Evolutionary conservation across 2,113 vertebrate genomes (phyloP), one percentile per base, ranked within the genome.

Genomic region (Gorsachius goisagi): DNA sequence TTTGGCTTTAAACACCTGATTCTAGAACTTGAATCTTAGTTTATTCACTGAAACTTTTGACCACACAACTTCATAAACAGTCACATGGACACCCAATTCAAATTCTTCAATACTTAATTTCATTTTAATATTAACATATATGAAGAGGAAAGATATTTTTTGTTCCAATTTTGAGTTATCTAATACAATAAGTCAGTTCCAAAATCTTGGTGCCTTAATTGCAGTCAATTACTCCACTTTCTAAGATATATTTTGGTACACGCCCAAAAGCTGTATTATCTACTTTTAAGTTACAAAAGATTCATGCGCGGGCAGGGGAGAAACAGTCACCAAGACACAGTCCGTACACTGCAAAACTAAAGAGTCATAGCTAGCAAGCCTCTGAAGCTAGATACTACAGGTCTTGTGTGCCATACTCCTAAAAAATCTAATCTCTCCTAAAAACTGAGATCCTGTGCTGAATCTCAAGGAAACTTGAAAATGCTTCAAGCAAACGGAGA

Each of bases 291-390:
- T 52, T 19, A 11, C 28, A 49, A 60, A 19, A 39, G 20, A 66
- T 19, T 77, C 9, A 41, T 41, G 41, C 12, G 45, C n/a, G n/a
- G n/a, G n/a, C n/a, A n/a, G n/a, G n/a, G n/a, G n/a, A 12, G 5
- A 20, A 28, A 30, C 1, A 55, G 27, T 6, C 66, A 63, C 10
- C 5, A 35, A 52, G 33, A 26, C 45, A 35, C 2, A 55, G n/a
- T n/a, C n/a, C 0, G 0, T 20, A 33, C 23, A 35, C 3, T 19
- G 9, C 47, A 63, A n/a, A 85, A 49, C 33, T 20, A 9, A 49
- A 66, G 8, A 37, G 12, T 39, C 50, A n/a, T 9, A 32, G 26
- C n/a, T 24, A 37, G 55, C 20, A 53, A 81, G 41, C 5, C 9
- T 19, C 33, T 27, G 47, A 74, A 72, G 47, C 11, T 26, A 49